A percentile compares a stretch with the other conserved stretches of the same genome.
Conservation (phyloP, 2,888 invertebrate genomes). For the Spodoptera picta region DNA sequence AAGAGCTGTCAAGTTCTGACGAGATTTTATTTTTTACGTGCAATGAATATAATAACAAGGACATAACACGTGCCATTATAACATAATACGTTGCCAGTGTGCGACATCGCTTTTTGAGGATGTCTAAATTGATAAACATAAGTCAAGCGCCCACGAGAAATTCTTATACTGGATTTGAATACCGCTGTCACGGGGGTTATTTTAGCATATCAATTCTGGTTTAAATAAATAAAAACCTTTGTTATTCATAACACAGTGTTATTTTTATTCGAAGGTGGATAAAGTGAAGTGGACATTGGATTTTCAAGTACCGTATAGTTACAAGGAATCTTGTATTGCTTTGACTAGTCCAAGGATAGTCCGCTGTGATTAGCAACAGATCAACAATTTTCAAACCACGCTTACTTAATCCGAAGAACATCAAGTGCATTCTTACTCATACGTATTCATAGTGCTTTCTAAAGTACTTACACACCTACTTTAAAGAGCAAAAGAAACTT, state of each 20-base stretch:
- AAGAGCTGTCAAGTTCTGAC: constrained; percentile 77
- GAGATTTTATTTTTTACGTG: constrained; percentile 84
- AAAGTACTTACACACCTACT: constrained; percentile 1
- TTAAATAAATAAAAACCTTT: constrained; percentile 7
- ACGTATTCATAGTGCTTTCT: constrained; percentile 4
- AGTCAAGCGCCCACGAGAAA: constrained; percentile 56
- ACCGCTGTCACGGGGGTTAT: constrained; percentile 14
- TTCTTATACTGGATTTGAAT: constrained; percentile 25
- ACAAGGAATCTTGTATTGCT: no score
- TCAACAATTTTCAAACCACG: no score
- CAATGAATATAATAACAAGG: constrained; percentile 79
- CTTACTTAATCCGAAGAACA: no score
- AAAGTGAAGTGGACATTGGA: no score
- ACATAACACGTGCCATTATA: constrained; percentile 71
- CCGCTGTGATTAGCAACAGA: no score
- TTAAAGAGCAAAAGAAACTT: constrained; percentile 17
- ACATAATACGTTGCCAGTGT: constrained; percentile 65
- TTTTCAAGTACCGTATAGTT: no score
- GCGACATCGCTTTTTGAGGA: constrained; percentile 58
- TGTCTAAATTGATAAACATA: constrained; percentile 71
- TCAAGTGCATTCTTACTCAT: no score
- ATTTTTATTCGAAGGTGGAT: no score
- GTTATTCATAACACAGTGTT: no score
- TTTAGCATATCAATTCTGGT: constrained; percentile 24
- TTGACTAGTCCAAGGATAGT: no score